Conservation (phyloP, 2,113 vertebrate species). For the Ictalurus furcatus region DNA sequence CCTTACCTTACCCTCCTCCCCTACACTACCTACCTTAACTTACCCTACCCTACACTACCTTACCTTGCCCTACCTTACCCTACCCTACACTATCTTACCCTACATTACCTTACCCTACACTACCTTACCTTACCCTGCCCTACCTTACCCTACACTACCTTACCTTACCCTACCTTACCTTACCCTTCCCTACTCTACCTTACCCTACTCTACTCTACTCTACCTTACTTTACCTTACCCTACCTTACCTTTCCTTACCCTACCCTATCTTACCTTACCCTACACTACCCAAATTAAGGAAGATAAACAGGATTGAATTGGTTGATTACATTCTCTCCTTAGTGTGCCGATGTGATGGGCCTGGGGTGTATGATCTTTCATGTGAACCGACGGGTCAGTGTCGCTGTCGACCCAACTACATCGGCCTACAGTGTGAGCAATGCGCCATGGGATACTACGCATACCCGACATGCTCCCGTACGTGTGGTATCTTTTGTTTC, state of each 20-base stretch:
- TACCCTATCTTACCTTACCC: background rate
- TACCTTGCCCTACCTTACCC: too few species aligned
- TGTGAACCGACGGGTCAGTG: slow-evolving; percentile 71
- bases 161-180: background rate
- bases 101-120: too few species aligned
- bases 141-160: background rate
- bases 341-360: slow-evolving; percentile 72
- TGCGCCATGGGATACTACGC: slow-evolving; percentile 73
- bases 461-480: slow-evolving; percentile 77
- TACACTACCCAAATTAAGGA: background rate
- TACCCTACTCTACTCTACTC: too few species aligned
- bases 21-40: too few species aligned
- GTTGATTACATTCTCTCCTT: background rate
- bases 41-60: too few species aligned
- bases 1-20: too few species aligned
- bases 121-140: too few species aligned
- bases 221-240: too few species aligned
- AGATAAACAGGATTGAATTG: background rate
- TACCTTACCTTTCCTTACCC: background rate
- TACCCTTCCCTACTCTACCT: too few species aligned
- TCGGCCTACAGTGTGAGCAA: slow-evolving; percentile 68
- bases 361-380: slow-evolving; percentile 65
- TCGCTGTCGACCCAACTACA: slow-evolving; percentile 65
- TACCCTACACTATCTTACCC: background rate
- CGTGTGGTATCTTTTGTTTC: slow-evolving; percentile 47